These are phyloP conservation scores for Listrodromus nycthemerus DNA, from an alignment of 2,888 invertebrate genomes.

Conservation along the genomic window DNA sequence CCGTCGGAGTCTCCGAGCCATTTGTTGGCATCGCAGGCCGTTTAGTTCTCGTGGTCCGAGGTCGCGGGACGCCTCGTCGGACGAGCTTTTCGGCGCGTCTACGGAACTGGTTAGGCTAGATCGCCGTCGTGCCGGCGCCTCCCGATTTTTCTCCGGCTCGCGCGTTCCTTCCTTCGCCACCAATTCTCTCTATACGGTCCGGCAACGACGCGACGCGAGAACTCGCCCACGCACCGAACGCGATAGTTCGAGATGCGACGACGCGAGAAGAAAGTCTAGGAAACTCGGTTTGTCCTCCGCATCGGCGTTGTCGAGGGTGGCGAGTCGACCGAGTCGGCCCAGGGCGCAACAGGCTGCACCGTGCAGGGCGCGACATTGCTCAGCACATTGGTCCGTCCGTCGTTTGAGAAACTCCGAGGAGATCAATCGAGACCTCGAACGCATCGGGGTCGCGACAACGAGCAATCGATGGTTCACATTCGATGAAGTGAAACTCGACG, in stretches of 20 bases:
- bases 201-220: neutral
- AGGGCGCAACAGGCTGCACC: conserved; percentile 55
- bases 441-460: too few species aligned
- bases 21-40: conserved; percentile 32
- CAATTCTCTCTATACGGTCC: neutral
- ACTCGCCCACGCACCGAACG: conserved; percentile 42
- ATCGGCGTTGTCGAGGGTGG: conserved; percentile 28
- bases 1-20: conserved; percentile 29
- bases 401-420: conserved; percentile 22
- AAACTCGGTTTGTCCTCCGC: conserved; percentile 37
- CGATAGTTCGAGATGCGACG: conserved; percentile 16
- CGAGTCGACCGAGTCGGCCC: conserved; percentile 14
- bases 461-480: too few species aligned
- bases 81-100: conserved; percentile 49
- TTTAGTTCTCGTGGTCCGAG: conserved; percentile 35
- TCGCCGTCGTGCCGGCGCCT: conserved; percentile 51
- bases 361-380: conserved; percentile 7
- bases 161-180: conserved; percentile 29
- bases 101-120: conserved; percentile 53
- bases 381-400: neutral
- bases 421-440: conserved; percentile 1
- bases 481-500: too few species aligned
- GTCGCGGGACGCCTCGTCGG: conserved; percentile 48
- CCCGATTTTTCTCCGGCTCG: conserved; percentile 32
- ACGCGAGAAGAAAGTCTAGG: conserved; percentile 28